Evolutionary conservation across 1,140 invertebrate genomes (phyloP).

Genomic region (Chironomus tepperi): DNA sequence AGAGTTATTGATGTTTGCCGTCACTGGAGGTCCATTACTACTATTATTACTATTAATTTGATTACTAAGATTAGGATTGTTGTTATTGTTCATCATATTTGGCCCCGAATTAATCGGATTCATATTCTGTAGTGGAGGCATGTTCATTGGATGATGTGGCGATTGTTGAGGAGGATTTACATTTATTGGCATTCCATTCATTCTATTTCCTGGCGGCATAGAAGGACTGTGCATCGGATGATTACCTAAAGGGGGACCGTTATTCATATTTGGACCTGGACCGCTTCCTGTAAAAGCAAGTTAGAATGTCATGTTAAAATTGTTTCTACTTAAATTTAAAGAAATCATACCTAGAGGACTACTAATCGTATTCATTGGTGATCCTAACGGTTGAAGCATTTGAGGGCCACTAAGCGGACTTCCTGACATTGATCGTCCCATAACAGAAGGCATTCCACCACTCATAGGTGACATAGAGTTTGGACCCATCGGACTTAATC

Average conservation of each 20-base stretch:
- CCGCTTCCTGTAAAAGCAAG: constrained; percentile 35
- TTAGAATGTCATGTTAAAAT: no score
- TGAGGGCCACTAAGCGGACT: constrained; percentile 60
- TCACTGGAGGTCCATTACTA: background rate
- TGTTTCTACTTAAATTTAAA: no score
- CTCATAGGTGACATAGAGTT: constrained; percentile 45
- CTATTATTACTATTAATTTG: background rate
- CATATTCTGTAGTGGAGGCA: constrained; percentile 29
- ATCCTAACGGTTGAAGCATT: constrained; percentile 50
- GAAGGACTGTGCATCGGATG: constrained; percentile 45
- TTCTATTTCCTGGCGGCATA: constrained; percentile 36
- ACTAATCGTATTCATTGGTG: constrained; percentile 60
- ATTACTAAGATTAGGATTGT: no score
- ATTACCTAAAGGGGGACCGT: constrained; percentile 51
- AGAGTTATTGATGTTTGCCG: background rate
- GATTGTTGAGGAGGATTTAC: background rate
- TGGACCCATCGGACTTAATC: constrained; percentile 51
- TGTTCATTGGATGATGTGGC: constrained; percentile 40
- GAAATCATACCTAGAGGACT: constrained; percentile 51
- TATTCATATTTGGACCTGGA: constrained; percentile 49
- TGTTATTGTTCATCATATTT: constrained; percentile 13
- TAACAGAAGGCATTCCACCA: constrained; percentile 46
- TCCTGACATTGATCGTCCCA: constrained; percentile 51
- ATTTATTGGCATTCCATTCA: background rate
- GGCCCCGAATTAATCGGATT: background rate